Percentiles rank a stretch among this genome's conserved stretches.
These are phyloP conservation scores for Lepus timidus DNA, from an alignment of 2,113 vertebrate species.

Conservation along the genomic window DNA sequence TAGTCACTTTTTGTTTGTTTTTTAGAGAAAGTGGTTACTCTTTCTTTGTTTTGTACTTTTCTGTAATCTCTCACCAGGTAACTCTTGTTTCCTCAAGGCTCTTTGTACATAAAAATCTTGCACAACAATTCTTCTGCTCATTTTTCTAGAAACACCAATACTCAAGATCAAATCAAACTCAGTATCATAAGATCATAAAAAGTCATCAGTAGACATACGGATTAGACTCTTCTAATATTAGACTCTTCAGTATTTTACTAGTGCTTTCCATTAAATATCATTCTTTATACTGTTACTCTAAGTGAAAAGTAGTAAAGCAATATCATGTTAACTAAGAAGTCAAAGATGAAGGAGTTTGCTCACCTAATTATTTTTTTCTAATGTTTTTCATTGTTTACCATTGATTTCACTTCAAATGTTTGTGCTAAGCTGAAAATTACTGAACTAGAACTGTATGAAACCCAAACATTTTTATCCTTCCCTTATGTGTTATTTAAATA, in stretches of 20 bases:
- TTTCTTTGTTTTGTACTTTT: conserved; percentile 46
- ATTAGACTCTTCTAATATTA: conserved; percentile 2
- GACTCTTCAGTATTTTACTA: neutral
- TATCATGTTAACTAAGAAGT: conserved; percentile 19
- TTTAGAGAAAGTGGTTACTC: conserved; percentile 37
- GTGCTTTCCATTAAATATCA: conserved; percentile 44
- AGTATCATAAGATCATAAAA: conserved; percentile 44
- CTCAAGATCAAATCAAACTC: conserved; percentile 51
- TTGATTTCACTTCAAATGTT: conserved; percentile 59
- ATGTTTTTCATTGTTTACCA: conserved; percentile 53
- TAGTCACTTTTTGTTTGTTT: neutral
- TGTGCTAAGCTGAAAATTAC: conserved; percentile 38
- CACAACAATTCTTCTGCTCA: conserved; percentile 48
- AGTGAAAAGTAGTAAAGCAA: conserved; percentile 42
- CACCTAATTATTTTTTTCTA: conserved; percentile 17
- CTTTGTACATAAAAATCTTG: neutral
- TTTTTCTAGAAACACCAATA: conserved; percentile 56
- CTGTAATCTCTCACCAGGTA: conserved; percentile 34
- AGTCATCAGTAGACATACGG: neutral
- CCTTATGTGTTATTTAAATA: conserved; percentile 42
- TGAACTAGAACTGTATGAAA: conserved; percentile 49
- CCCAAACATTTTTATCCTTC: conserved; percentile 25
- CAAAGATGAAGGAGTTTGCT: neutral
- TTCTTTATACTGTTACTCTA: neutral
- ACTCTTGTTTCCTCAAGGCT: conserved; percentile 42